Base-by-base conservation (phyloP, 2,113 vertebrate genomes). In the Microcebus ravelobensis region DNA sequence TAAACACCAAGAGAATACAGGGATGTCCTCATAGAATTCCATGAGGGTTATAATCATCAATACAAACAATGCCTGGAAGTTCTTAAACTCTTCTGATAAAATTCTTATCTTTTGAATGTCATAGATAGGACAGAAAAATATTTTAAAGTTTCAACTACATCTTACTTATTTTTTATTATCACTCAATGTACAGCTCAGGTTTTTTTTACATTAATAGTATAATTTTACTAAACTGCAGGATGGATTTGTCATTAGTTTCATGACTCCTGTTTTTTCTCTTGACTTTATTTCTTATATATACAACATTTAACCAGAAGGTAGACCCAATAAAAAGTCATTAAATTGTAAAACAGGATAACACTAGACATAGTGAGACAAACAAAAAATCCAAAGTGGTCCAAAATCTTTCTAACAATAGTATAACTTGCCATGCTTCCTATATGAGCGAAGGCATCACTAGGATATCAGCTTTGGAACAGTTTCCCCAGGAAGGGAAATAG, bases 161-260 rank as follows among this genome's bases (percentile, higher is more conserved):
- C 61, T 88, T 87, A 73, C 65, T 92, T 76, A 55, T 55, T 15
- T 87, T 87, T 20, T 87, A 90, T 90, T 79, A 76, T 57, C 23
- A 57, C 15, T 85, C 70, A 59, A 68, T 57, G 48, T 68, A 68
- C 6, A 95, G 45, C 27, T 93, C 36, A 82, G 77, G 29, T 79
- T 52, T 42, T 42, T 94, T 96, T 96, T 73, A 57, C 20, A 57
- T 57, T 57, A 27, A 94, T 55, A 82, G 48, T 65, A 91, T 39
- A 83, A 76, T 89, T 96, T 97, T 79, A 86, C 73, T 93, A 59
- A 95, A 67, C 63, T 82, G 42, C 92, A 88, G 95, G 81, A 88
- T 65, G 57, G 50, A 95, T 89, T 96, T 94, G 45, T 68, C 77
- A 86, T 83, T 88, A 94, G 14, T 63, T 91, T 34, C 36, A n/a